Conservation (phyloP, 2,113 vertebrate species). For the Dromiciops gliroides region DNA sequence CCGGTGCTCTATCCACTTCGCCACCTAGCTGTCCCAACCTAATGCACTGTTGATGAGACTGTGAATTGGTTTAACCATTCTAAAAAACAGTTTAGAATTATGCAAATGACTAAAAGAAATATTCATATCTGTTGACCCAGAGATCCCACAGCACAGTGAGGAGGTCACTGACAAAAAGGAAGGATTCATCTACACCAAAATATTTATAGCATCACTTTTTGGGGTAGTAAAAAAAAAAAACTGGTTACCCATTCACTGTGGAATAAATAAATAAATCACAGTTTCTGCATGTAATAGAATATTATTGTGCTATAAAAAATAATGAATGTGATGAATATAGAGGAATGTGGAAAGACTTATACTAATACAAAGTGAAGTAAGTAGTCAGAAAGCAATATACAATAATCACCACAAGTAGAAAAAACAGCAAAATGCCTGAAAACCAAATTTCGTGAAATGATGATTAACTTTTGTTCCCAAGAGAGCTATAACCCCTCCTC, state of each 20-base stretch:
- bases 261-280: background rate
- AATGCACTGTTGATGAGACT: background rate
- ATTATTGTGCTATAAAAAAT: background rate
- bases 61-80: background rate
- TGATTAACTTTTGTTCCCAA: background rate
- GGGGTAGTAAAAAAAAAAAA: background rate
- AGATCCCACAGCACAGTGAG: background rate
- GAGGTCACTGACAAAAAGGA: background rate
- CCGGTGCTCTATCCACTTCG: too few species aligned
- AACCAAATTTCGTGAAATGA: background rate
- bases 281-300: background rate
- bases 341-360: background rate
- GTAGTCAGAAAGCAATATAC: background rate
- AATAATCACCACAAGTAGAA: background rate
- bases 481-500: background rate
- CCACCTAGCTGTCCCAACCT: too few species aligned
- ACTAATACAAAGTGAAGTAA: background rate
- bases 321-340: background rate
- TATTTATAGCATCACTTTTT: background rate
- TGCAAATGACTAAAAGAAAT: background rate
- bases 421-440: background rate
- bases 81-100: background rate
- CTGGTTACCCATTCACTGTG: background rate
- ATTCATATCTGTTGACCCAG: background rate
- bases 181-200: background rate